Evolutionary conservation across 2,888 invertebrate species (phyloP).

Genomic region (Ypsolopha sequella): DNA sequence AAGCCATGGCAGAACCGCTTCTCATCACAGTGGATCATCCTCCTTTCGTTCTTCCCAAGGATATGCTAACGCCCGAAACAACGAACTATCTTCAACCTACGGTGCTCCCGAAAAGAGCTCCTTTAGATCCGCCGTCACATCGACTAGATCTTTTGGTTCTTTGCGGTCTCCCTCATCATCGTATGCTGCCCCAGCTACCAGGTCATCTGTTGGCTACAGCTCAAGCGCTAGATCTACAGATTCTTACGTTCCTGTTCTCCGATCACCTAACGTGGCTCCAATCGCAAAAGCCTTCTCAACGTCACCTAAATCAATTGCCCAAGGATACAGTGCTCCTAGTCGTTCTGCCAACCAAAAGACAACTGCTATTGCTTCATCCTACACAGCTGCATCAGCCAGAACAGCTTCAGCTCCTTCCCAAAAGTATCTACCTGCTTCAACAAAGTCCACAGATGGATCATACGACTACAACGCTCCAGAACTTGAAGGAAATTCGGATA

Average conservation of each 20-base stretch:
- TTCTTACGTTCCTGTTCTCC: not conserved
- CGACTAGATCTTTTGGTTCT: slow-evolving; percentile 20
- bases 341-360: slow-evolving; percentile 37
- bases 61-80: slow-evolving; percentile 24
- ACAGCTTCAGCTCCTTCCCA: slow-evolving; percentile 22
- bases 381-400: slow-evolving; percentile 30
- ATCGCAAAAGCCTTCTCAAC: not conserved
- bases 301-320: slow-evolving; percentile 26
- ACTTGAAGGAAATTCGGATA: slow-evolving; percentile 20
- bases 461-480: slow-evolving; percentile 4
- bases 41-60: slow-evolving; percentile 17
- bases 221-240: not conserved
- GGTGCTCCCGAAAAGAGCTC: not conserved
- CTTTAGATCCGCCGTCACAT: slow-evolving; percentile 5
- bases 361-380: slow-evolving; percentile 35
- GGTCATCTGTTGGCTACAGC: slow-evolving; percentile 2
- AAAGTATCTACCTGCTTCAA: too few relatives aligned
- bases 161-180: slow-evolving; percentile 21
- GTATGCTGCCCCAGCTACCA: slow-evolving; percentile 25
- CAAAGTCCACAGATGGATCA: slow-evolving; percentile 3
- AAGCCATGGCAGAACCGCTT: slow-evolving; percentile 10
- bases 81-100: slow-evolving; percentile 18
- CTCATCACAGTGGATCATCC: slow-evolving; percentile 1
- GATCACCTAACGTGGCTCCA: not conserved
- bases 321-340: slow-evolving; percentile 58